A percentile compares a stretch with the other conserved stretches of the same genome.
Conservation (phyloP, 2,797 vertebrate genomes). For the Carapus acus region DNA sequence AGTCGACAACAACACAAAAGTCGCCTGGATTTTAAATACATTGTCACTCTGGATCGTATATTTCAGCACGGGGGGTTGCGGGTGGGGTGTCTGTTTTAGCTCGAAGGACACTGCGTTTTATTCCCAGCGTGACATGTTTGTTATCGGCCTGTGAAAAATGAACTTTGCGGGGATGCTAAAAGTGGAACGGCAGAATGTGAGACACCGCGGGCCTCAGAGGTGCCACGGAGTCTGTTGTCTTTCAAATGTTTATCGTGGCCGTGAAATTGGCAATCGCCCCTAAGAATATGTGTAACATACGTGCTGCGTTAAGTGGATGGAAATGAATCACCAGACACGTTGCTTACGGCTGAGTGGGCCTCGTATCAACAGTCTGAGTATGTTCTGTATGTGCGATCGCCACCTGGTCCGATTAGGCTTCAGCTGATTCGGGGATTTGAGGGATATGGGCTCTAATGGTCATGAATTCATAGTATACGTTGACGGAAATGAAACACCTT, state of each 20-base stretch:
- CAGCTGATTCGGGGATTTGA: not conserved
- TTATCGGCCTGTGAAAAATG: slow-evolving; percentile 32
- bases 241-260: slow-evolving; percentile 31
- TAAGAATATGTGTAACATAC: slow-evolving; percentile 24
- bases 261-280: slow-evolving; percentile 13
- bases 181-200: slow-evolving; percentile 32
- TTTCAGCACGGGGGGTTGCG: no score
- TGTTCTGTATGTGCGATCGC: slow-evolving; percentile 16
- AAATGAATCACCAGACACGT: slow-evolving; percentile 31
- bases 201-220: slow-evolving; percentile 13
- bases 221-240: slow-evolving; percentile 33
- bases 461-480: not conserved
- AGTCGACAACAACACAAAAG: no score
- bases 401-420: slow-evolving; percentile 28
- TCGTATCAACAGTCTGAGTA: slow-evolving; percentile 35
- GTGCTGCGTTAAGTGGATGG: slow-evolving; percentile 24
- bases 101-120: slow-evolving; percentile 28
- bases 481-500: not conserved
- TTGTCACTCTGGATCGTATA: not conserved
- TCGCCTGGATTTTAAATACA: no score
- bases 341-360: slow-evolving; percentile 27
- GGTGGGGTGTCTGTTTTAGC: slow-evolving; percentile 16
- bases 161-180: slow-evolving; percentile 29
- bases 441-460: not conserved
- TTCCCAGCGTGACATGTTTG: slow-evolving; percentile 38